phyloP scores from a whole-genome alignment of 2,113 vertebrate genomes.

The Budorcas taxicolor region DNA sequence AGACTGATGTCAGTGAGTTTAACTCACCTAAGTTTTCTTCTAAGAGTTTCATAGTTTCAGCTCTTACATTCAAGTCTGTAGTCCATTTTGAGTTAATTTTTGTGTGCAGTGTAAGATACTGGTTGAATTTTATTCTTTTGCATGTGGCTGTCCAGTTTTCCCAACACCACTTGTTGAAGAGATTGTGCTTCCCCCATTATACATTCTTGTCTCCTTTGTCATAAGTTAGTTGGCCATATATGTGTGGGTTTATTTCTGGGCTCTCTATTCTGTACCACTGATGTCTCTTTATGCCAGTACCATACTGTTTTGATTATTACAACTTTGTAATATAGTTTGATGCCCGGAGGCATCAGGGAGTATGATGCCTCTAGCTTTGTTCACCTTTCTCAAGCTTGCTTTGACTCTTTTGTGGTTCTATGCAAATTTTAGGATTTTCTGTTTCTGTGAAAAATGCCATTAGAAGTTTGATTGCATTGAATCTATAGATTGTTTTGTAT shows the following conservation, averaged over 20 bases:
- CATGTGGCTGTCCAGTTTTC: neutral
- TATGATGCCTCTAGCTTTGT: neutral
- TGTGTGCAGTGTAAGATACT: neutral
- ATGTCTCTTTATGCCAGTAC: neutral
- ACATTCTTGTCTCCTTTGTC: neutral
- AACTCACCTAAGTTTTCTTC: neutral
- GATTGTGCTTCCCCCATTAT: neutral
- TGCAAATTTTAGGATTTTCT: neutral
- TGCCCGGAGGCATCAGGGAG: neutral
- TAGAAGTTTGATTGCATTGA: neutral
- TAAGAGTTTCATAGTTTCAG: neutral
- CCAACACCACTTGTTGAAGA: neutral
- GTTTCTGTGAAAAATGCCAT: neutral
- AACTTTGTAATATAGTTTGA: neutral
- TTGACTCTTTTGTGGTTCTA: neutral
- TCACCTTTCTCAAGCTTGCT: neutral
- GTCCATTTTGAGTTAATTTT: neutral
- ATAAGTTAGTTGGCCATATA: neutral
- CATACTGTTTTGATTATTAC: neutral
- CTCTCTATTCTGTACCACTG: neutral
- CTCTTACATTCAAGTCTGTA: neutral
- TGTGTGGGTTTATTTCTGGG: neutral
- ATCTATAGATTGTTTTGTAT: neutral
- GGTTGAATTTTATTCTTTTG: neutral
- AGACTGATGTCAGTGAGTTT: neutral